Conservation (phyloP, 2,113 vertebrate species). For the Nettapus auritus region DNA sequence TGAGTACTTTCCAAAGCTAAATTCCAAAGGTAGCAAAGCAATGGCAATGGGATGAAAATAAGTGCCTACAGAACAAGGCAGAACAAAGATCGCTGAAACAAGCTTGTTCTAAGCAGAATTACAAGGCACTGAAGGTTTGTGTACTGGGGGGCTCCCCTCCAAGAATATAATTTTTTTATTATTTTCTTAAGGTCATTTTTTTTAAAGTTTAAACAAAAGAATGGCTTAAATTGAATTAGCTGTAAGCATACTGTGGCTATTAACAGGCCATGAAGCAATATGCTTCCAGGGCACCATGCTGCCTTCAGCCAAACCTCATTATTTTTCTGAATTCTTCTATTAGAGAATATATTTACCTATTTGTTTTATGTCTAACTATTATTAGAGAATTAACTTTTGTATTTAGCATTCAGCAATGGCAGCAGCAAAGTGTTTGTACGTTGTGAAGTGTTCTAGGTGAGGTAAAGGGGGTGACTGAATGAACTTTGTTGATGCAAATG, state of each 20-base stretch:
- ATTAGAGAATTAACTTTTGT: slow-evolving; percentile 71
- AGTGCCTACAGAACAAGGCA: neutral
- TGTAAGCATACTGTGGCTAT: neutral
- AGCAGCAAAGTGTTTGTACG: neutral
- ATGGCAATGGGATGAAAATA: fast-evolving
- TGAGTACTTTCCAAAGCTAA: neutral
- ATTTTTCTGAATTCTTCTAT: slow-evolving; percentile 66
- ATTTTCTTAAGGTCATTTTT: neutral
- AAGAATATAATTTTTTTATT: neutral
- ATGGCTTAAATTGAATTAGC: neutral
- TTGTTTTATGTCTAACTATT: slow-evolving; percentile 73
- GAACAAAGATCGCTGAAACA: neutral
- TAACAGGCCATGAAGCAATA: slow-evolving; percentile 40
- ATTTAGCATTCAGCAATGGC: slow-evolving; percentile 54
- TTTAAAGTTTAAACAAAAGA: slow-evolving; percentile 3
- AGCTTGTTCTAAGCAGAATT: neutral
- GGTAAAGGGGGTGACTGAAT: neutral
- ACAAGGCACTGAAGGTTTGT: neutral
- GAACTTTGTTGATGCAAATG: neutral
- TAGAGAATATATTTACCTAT: slow-evolving; percentile 77
- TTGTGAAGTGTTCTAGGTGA: neutral
- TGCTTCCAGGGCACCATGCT: slow-evolving; percentile 35
- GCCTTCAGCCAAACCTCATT: slow-evolving; percentile 72
- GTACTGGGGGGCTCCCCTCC: neutral
- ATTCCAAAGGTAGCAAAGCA: neutral